Percentiles rank a stretch among this genome's conserved stretches.
Conservation (phyloP, 2,888 invertebrate genomes). For the Cryptocephalus primarius region DNA sequence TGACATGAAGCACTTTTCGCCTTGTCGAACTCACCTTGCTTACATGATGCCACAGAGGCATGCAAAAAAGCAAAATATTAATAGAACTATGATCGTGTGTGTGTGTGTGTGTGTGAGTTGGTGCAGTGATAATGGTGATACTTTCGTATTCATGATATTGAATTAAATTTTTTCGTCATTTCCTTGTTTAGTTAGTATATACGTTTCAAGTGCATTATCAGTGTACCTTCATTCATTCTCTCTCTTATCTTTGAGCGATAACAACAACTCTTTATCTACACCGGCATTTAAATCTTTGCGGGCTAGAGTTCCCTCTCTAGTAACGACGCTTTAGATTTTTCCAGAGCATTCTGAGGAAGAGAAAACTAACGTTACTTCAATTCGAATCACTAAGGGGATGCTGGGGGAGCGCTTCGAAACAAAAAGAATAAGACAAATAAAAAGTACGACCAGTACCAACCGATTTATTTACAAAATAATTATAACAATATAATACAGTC, state of each 20-base stretch:
- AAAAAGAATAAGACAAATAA: no score
- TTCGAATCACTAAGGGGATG: background rate
- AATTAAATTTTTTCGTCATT: background rate
- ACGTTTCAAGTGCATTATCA: no score
- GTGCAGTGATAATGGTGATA: constrained; percentile 10
- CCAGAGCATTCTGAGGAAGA: constrained; percentile 18
- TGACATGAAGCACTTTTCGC: no score
- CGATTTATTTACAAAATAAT: no score
- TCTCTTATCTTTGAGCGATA: no score
- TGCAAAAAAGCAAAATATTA: constrained; percentile 17
- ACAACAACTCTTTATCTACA: constrained; percentile 3
- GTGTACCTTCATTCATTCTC: no score
- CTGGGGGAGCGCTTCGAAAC: no score
- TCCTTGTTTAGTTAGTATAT: no score
- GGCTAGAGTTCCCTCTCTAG: constrained; percentile 6
- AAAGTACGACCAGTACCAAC: no score
- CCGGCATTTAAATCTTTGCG: background rate
- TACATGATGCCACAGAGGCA: constrained; percentile 16
- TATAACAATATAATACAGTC: no score
- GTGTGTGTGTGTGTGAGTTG: background rate
- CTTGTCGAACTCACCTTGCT: constrained; percentile 15
- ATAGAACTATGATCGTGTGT: constrained; percentile 4
- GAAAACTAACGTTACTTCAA: constrained; percentile 1
- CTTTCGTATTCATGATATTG: constrained; percentile 3
- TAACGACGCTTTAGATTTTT: constrained; percentile 19